Percentiles rank a stretch among this genome's conserved stretches.
These are phyloP conservation scores for Rhagoletis zephyria DNA, from an alignment of 1,140 invertebrate genomes.

Conservation along the genomic window DNA sequence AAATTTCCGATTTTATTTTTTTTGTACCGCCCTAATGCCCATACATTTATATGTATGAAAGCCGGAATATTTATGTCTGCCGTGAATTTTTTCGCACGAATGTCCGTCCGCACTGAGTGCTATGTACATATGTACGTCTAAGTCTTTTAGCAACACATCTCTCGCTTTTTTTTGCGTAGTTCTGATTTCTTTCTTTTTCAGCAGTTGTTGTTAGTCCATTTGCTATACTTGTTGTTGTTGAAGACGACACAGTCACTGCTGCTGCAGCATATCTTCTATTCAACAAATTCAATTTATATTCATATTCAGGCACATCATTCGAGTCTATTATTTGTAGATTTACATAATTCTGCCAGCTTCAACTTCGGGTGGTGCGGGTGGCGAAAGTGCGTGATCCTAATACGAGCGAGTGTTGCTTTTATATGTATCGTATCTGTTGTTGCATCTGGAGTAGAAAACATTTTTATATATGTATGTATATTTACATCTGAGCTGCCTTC, in stretches of 20 bases:
- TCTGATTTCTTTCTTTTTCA: neutral
- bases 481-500: neutral
- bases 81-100: too few relatives aligned
- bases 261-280: conserved; percentile 11
- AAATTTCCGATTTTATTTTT: too few relatives aligned
- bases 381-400: neutral
- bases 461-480: neutral
- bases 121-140: neutral
- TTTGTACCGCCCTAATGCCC: too few relatives aligned
- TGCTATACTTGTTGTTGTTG: neutral
- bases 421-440: neutral
- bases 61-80: neutral
- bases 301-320: conserved; percentile 49
- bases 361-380: neutral
- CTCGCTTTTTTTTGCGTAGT: neutral
- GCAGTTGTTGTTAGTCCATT: neutral
- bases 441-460: neutral
- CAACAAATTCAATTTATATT: conserved; percentile 53
- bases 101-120: too few relatives aligned
- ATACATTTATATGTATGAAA: neutral
- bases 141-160: neutral
- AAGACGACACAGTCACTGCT: conserved; percentile 5
- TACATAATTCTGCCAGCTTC: conserved; percentile 35
- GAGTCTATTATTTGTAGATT: conserved; percentile 52
- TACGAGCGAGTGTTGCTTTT: neutral